phyloP scores from a whole-genome alignment of 1,140 invertebrate species.

The Phocides pigmalion region DNA sequence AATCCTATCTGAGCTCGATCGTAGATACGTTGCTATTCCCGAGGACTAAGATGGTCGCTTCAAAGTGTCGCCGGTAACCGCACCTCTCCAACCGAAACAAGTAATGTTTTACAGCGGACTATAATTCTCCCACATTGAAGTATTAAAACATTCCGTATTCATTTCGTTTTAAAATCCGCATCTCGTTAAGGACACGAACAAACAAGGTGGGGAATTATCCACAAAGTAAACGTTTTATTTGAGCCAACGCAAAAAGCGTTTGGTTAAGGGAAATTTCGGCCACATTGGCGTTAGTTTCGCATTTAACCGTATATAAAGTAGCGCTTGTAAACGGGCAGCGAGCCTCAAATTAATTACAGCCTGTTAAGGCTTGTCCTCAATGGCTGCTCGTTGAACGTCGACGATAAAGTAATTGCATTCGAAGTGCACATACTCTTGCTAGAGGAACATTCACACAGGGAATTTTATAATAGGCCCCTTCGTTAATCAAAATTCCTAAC shows the following conservation, averaged over 20 bases:
- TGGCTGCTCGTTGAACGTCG: conserved; percentile 29
- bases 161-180: conserved; percentile 15
- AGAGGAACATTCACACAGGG: conserved; percentile 11
- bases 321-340: conserved; percentile 18
- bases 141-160: conserved; percentile 15
- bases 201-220: conserved; percentile 13
- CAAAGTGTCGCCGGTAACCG: too few relatives aligned
- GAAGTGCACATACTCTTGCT: conserved; percentile 29
- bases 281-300: conserved; percentile 30
- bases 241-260: not conserved
- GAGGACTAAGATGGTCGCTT: too few relatives aligned
- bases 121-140: too few relatives aligned
- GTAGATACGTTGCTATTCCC: too few relatives aligned
- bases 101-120: too few relatives aligned
- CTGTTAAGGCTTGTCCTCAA: conserved; percentile 33
- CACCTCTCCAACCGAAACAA: too few relatives aligned
- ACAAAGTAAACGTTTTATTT: conserved; percentile 24
- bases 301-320: conserved; percentile 32
- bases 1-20: too few relatives aligned
- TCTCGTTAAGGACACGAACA: not conserved
- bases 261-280: conserved; percentile 18
- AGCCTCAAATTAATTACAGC: conserved; percentile 32
- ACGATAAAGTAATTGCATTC: conserved; percentile 30
- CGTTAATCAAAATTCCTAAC: conserved; percentile 9
- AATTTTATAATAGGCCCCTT: conserved; percentile 26